phyloP scores from a whole-genome alignment of 2,888 invertebrate genomes.

The Suillia variegata region DNA sequence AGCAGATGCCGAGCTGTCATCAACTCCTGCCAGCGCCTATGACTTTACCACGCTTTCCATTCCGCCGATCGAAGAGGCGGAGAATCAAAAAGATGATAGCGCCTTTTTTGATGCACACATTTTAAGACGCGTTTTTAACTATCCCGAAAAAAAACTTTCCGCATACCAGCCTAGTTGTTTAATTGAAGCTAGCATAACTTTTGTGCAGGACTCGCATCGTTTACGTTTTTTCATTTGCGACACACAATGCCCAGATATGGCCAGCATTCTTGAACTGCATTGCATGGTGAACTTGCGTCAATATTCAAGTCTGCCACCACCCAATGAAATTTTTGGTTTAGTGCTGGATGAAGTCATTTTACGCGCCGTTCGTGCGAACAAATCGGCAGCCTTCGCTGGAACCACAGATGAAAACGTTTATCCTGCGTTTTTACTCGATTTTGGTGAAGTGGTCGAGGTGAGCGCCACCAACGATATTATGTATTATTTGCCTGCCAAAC shows the following conservation, averaged over 20 bases:
- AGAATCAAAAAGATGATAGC: too few species aligned
- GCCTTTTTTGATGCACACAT: neutral
- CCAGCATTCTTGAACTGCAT: neutral
- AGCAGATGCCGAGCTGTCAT: too few species aligned
- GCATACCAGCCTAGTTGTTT: neutral
- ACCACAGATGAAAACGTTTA: neutral
- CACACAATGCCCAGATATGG: neutral
- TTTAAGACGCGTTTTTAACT: neutral
- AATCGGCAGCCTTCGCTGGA: neutral
- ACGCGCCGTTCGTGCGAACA: neutral
- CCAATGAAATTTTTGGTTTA: slow-evolving; percentile 24
- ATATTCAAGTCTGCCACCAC: slow-evolving; percentile 21
- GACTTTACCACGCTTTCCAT: too few species aligned
- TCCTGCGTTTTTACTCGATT: slow-evolving; percentile 26
- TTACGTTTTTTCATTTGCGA: neutral
- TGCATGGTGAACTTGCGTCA: slow-evolving; percentile 27
- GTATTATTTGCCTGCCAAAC: slow-evolving; percentile 26
- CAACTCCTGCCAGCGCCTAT: too few species aligned
- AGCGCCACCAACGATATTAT: slow-evolving; percentile 20
- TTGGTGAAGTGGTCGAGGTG: slow-evolving; percentile 29
- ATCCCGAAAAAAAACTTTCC: neutral
- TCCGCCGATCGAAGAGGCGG: neutral
- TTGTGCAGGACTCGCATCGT: neutral
- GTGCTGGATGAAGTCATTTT: neutral
- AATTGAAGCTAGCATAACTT: neutral